Evolutionary conservation across 2,797 vertebrate species (phyloP).

Genomic region (Stomatorhinus walkeri): DNA sequence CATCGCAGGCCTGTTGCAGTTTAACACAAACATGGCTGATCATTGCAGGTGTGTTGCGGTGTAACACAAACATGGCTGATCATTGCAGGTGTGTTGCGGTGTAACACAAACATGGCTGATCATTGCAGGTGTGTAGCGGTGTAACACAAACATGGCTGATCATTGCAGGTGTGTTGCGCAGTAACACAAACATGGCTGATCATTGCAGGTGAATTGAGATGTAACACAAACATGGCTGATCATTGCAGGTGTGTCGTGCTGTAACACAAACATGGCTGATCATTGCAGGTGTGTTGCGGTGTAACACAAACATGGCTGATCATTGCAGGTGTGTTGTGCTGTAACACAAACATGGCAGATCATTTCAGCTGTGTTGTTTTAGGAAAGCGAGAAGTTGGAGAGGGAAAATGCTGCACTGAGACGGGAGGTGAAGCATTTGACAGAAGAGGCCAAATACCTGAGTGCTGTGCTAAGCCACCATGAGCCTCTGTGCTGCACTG

Average conservation of each 20-base stretch:
- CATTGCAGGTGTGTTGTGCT: not conserved
- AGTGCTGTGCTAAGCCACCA: slow-evolving; percentile 80
- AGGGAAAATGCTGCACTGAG: slow-evolving; percentile 84
- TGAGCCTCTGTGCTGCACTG: slow-evolving; percentile 75
- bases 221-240: not conserved
- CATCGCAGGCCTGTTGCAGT: not conserved
- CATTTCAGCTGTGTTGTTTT: slow-evolving; percentile 28
- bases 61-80: not conserved
- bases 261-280: not conserved
- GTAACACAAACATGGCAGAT: not conserved
- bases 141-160: not conserved
- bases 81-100: not conserved
- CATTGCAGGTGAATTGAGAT: not conserved
- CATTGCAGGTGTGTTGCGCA: not conserved
- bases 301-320: not conserved
- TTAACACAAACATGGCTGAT: not conserved
- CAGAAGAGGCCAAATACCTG: slow-evolving; percentile 87
- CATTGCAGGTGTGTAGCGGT: too few species aligned
- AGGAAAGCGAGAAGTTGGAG: slow-evolving; percentile 95
- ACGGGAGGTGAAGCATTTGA: slow-evolving; percentile 88
- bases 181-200: too few species aligned
- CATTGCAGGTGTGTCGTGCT: not conserved
- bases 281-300: not conserved
- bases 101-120: not conserved
- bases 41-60: not conserved